A percentile compares a stretch with the other conserved stretches of the same genome.
These are phyloP conservation scores for Microplitis mediator DNA, from an alignment of 1,140 invertebrate species.

Conservation along the genomic window DNA sequence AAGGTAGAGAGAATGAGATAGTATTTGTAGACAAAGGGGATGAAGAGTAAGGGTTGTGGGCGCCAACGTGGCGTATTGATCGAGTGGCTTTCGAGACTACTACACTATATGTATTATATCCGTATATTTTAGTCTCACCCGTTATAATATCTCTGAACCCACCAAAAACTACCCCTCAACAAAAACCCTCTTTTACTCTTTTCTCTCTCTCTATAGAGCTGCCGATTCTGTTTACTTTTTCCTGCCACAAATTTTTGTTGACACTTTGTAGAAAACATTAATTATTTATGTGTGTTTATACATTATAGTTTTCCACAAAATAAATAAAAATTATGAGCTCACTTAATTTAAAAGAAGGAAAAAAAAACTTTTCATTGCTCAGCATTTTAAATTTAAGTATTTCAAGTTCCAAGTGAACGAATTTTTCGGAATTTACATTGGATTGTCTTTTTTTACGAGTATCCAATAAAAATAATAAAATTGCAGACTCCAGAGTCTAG, in stretches of 20 bases:
- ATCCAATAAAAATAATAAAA: too few relatives aligned
- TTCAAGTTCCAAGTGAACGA: background rate
- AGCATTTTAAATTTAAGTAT: too few relatives aligned
- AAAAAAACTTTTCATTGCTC: too few relatives aligned
- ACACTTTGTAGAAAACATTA: slow-evolving; percentile 26
- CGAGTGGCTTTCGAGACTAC: slow-evolving; percentile 56
- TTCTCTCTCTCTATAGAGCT: background rate
- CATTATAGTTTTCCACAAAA: background rate
- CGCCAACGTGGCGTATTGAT: slow-evolving; percentile 62
- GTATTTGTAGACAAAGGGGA: slow-evolving; percentile 31
- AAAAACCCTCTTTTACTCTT: background rate
- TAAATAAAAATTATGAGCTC: background rate
- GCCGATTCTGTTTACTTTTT: slow-evolving; percentile 22
- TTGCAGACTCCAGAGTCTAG: too few relatives aligned
- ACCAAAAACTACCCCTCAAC: too few relatives aligned
- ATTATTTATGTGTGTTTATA: slow-evolving; percentile 18
- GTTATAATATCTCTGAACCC: slow-evolving; percentile 6
- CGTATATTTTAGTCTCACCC: slow-evolving; percentile 28
- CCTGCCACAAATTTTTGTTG: slow-evolving; percentile 13
- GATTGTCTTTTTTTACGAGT: slow-evolving; percentile 11
- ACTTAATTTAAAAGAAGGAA: too few relatives aligned
- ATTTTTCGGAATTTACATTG: background rate
- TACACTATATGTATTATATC: slow-evolving; percentile 17
- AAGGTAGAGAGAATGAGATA: background rate
- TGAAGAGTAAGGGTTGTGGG: slow-evolving; percentile 38